Evolutionary conservation across 2,888 invertebrate genomes (phyloP).

Genomic region (Rhorus exstirpatorius): DNA sequence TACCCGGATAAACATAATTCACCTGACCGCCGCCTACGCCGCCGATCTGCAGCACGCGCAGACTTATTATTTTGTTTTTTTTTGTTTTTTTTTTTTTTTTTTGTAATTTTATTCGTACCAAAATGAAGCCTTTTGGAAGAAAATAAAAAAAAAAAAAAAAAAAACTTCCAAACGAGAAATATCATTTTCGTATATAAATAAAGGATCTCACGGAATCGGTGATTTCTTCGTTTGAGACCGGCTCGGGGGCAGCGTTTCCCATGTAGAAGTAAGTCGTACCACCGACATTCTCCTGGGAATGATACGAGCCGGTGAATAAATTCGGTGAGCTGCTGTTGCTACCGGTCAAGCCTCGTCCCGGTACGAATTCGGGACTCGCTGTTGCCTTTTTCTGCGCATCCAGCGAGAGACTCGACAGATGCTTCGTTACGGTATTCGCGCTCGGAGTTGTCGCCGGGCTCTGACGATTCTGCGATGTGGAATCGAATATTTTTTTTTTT

Average conservation of each 20-base stretch:
- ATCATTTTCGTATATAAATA: too few relatives aligned
- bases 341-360: slow-evolving; percentile 81
- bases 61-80: neutral
- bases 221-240: slow-evolving; percentile 80
- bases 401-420: slow-evolving; percentile 83
- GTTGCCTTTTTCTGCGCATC: slow-evolving; percentile 83
- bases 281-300: slow-evolving; percentile 94
- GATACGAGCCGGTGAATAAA: slow-evolving; percentile 84
- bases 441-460: slow-evolving; percentile 80
- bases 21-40: slow-evolving; percentile 79
- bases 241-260: slow-evolving; percentile 85
- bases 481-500: too few relatives aligned
- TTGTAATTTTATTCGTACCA: too few relatives aligned
- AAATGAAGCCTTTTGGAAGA: too few relatives aligned
- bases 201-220: slow-evolving; percentile 81
- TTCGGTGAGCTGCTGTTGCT: slow-evolving; percentile 84
- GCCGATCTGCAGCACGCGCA: slow-evolving; percentile 76
- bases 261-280: slow-evolving; percentile 98
- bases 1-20: slow-evolving; percentile 89
- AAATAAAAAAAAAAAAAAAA: neutral
- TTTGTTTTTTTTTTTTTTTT: too few relatives aligned
- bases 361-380: slow-evolving; percentile 83
- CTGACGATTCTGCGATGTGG: slow-evolving; percentile 82
- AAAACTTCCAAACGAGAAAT: too few relatives aligned
- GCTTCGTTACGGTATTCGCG: slow-evolving; percentile 83